Base-by-base conservation (phyloP, 2,888 invertebrate species). In the Drepana falcataria region DNA sequence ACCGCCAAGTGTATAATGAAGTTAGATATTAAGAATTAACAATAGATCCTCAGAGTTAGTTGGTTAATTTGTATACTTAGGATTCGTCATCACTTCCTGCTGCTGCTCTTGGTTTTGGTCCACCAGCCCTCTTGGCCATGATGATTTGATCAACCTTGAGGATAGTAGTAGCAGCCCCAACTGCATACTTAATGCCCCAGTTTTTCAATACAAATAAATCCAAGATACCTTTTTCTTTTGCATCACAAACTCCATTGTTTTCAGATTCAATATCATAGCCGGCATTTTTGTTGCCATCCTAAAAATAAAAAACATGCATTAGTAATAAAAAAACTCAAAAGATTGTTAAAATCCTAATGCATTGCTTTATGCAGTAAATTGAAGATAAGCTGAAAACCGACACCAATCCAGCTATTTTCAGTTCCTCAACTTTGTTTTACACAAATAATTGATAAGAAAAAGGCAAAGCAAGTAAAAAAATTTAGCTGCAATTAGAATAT, bases 71-170 rank as follows among this genome's bases (percentile, higher is more conserved):
- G 37, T 4, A 37, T 0, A 37, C 60, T 84, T 93, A 93, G 75
- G 92, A 93, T 79, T 96, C 96, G 71, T 96, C 96, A 81, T 96
- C 96, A 71, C 95, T 94, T 67, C 91, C 90, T 5, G 92, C 93
- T 7, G 87, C 89, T 59, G 93, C 93, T 71, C 93, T 93, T 2
- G 96, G 93, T 83, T 98, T 98, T 0, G 98, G 98, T 49, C 99
- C 99, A 49, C 99, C 99, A 21, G 98, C 98, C 70, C 96, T 93
- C 90, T 99, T 99, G 0, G 99, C 98, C 98, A 99, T 98, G 65
- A 99, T 99, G 66, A 99, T 99, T 91, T 99, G 98, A 88, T 99
- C 98, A 35, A 99, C 97, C 81, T 96, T 95, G 37, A 99, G 92
- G 65, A 99, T 96, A 0, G 98, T 98, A 59, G 95, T 94, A 0